Evolutionary conservation across 2,888 invertebrate species (phyloP).

Genomic region (Arrhopalites spinosus): DNA sequence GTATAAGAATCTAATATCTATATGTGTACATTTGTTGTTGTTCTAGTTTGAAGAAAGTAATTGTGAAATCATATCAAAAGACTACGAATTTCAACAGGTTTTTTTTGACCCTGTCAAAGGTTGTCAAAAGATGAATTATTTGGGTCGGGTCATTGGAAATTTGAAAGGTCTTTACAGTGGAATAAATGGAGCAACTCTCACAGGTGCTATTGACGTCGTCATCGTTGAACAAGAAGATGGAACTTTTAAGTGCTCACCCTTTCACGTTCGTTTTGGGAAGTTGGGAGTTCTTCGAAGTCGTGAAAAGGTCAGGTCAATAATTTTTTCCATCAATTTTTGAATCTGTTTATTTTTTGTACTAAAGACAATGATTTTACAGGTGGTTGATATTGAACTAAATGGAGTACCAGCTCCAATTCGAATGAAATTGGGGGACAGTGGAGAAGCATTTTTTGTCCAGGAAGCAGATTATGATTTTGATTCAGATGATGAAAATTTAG

Average conservation of each 20-base stretch:
- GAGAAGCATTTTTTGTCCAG: conserved; percentile 98
- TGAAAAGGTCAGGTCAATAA: conserved; percentile 94
- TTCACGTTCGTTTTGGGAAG: conserved; percentile 99
- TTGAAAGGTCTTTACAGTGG: conserved; percentile 97
- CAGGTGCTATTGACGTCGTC: conserved; percentile 98
- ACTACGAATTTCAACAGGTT: too few relatives aligned
- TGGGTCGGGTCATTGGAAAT: conserved; percentile 86
- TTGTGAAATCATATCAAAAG: too few relatives aligned
- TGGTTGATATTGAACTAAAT: conserved; percentile 98
- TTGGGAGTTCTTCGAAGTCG: conserved; percentile 93
- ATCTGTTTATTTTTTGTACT: too few relatives aligned
- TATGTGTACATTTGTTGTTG: too few relatives aligned
- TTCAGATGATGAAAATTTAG: conserved; percentile 74
- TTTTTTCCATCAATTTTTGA: too few relatives aligned
- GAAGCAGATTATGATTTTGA: conserved; percentile 72
- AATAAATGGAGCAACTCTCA: conserved; percentile 96
- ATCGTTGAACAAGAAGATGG: conserved; percentile 97
- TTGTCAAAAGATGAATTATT: conserved; percentile 75
- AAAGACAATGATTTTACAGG: conserved; percentile 69
- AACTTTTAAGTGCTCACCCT: conserved; percentile 92
- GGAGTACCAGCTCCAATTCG: conserved; percentile 90
- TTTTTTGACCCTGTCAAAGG: too few relatives aligned
- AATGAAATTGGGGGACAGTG: conserved; percentile 98
- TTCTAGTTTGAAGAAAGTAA: too few relatives aligned
- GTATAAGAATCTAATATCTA: too few relatives aligned